Evolutionary conservation across 2,888 invertebrate genomes (phyloP).

Genomic region (Cantharis nigra): DNA sequence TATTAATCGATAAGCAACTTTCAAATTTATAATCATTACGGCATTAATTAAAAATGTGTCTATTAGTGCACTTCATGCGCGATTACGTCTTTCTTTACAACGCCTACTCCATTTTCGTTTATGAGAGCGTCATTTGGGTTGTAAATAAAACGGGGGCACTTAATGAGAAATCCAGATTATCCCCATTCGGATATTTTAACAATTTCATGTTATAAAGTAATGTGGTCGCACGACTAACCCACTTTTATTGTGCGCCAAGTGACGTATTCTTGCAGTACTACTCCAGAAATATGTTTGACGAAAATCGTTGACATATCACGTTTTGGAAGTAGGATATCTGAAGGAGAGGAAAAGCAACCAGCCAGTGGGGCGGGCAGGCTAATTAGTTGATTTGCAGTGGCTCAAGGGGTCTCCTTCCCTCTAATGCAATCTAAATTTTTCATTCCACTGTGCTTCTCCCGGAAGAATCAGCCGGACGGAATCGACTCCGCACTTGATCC

Average conservation of each 20-base stretch:
- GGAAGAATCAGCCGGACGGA: conserved; percentile 48
- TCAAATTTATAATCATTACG: conserved; percentile 26
- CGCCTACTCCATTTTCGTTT: conserved; percentile 22
- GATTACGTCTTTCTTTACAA: conserved; percentile 31
- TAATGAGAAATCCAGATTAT: conserved; percentile 31
- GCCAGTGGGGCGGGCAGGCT: conserved; percentile 52
- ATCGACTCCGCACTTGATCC: conserved; percentile 20
- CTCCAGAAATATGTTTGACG: conserved; percentile 19
- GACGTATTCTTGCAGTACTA: conserved; percentile 52
- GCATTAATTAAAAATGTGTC: conserved; percentile 39
- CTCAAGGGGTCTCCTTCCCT: conserved; percentile 56
- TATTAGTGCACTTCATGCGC: conserved; percentile 34
- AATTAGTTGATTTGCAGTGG: conserved; percentile 61
- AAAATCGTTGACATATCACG: conserved; percentile 20
- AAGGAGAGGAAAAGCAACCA: conserved; percentile 33
- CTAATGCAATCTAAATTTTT: conserved; percentile 61
- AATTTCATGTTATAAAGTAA: conserved; percentile 14
- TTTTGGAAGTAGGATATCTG: conserved; percentile 13
- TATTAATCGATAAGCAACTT: not conserved
- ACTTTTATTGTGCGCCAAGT: conserved; percentile 36
- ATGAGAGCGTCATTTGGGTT: conserved; percentile 16
- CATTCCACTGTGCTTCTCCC: conserved; percentile 50
- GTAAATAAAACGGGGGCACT: conserved; percentile 28
- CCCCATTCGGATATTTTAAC: conserved; percentile 20
- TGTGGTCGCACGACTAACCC: conserved; percentile 20